Evolutionary conservation across 2,888 invertebrate species (phyloP).

Genomic region (Eurytoma adleriae): DNA sequence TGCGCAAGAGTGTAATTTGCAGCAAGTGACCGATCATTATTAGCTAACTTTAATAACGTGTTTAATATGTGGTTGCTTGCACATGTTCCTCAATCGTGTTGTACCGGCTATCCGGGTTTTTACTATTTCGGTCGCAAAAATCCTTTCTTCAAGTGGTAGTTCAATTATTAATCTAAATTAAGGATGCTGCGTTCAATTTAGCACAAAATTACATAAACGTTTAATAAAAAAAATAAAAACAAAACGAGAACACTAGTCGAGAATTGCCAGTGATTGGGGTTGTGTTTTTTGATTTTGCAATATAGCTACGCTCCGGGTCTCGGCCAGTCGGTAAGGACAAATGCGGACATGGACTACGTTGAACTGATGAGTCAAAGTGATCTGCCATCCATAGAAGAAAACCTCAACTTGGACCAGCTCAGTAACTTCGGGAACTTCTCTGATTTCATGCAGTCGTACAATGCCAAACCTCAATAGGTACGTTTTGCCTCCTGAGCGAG

Average conservation of each 20-base stretch:
- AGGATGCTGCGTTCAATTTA: conserved; percentile 49
- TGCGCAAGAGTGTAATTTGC: conserved; percentile 2
- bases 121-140: conserved; percentile 57
- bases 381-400: conserved; percentile 72
- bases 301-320: conserved; percentile 74
- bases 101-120: conserved; percentile 74
- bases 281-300: conserved; percentile 72
- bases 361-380: conserved; percentile 71
- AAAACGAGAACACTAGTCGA: conserved; percentile 53
- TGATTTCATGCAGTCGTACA: conserved; percentile 72
- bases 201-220: conserved; percentile 13
- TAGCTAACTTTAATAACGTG: conserved; percentile 42
- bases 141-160: conserved; percentile 1
- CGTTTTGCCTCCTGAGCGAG: conserved; percentile 49
- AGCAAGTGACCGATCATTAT: conserved; percentile 49
- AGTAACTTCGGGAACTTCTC: conserved; percentile 68
- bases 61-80: conserved; percentile 64
- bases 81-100: conserved; percentile 67
- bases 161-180: conserved; percentile 23
- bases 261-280: conserved; percentile 76
- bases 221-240: conserved; percentile 21
- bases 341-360: conserved; percentile 73
- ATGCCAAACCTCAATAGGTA: conserved; percentile 71
- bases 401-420: conserved; percentile 73
- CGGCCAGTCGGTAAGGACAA: conserved; percentile 72